Base-by-base conservation (phyloP, 2,797 vertebrate species). In the Tragopan temminckii region DNA sequence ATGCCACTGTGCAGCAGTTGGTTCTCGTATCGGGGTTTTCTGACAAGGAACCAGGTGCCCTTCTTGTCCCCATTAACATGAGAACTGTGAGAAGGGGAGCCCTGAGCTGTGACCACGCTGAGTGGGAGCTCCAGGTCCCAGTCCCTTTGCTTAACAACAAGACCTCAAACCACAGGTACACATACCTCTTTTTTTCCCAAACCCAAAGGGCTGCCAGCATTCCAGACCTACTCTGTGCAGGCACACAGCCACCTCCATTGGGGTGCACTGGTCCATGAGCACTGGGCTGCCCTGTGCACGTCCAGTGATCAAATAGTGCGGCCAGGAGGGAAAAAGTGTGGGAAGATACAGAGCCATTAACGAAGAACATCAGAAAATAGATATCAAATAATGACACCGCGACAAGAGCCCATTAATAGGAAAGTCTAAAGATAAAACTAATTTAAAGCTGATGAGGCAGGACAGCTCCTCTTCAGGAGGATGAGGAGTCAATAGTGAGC, bases 361-460 rank as follows among this genome's bases (percentile, higher is more conserved):
- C 69, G 72, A 66, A 93, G 90, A 85, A 33, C 82, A 83, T 92
- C 85, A 80, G 92, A 85, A 96, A 95, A 95, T 21, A 93, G 95
- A 88, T 78, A 88, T 71, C 84, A 78, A 83, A 69, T 80, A 96
- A 93, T 80, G 92, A 82, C 89, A 92, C 72, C 0, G 4, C 0
- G 3, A 83, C 70, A 77, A 87, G 79, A 71, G 81, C 84, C 92
- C 87, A 92, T 92, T 96, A 96, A 93, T 82, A 82, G 90, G 43
- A 69, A 90, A 89, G 92, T 69, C 92, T 92, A 85, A 90, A 95
- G 95, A 96, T 94, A 95, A 96, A 96, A 92, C 89, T 92, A 92
- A 96, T 96, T 92, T 70, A 94, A 94, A 79, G 35, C 82, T 89
- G 95, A 94, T 94, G 93, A 96, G 85, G 91, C 89, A 84, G 91